These are phyloP conservation scores for Esox masquinongy DNA, from an alignment of 2,797 vertebrate genomes.

Conservation along the genomic window DNA sequence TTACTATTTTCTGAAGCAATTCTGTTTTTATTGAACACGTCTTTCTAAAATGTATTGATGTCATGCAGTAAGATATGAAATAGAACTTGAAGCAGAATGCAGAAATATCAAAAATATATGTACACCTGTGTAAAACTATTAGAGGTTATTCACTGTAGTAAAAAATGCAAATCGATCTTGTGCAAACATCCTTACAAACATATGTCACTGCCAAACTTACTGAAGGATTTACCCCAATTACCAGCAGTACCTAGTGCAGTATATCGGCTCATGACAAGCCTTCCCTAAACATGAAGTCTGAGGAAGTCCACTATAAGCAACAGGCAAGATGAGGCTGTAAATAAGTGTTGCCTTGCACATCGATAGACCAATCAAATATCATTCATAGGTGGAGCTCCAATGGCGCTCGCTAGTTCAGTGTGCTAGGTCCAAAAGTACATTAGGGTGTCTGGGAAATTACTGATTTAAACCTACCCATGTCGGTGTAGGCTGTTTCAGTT, in stretches of 20 bases:
- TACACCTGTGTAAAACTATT: constrained; percentile 34
- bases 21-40: constrained; percentile 2
- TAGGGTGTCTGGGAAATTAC: too few species aligned
- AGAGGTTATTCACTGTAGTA: constrained; percentile 29
- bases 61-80: constrained; percentile 45
- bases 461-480: too few species aligned
- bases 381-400: too few species aligned
- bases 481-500: too few species aligned
- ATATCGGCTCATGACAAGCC: constrained; percentile 47
- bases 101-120: not conserved
- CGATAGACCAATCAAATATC: too few species aligned
- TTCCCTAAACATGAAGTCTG: too few species aligned
- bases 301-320: too few species aligned
- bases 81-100: constrained; percentile 21
- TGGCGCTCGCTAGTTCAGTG: too few species aligned
- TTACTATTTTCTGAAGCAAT: constrained; percentile 18
- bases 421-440: too few species aligned
- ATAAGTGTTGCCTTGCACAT: too few species aligned
- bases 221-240: constrained; percentile 42
- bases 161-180: constrained; percentile 28
- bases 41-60: constrained; percentile 34
- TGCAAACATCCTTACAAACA: constrained; percentile 35
- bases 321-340: too few species aligned
- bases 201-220: constrained; percentile 36
- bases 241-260: constrained; percentile 40